phyloP scores from a whole-genome alignment of 2,888 invertebrate species.

The Nematopogon swammerdamellus region DNA sequence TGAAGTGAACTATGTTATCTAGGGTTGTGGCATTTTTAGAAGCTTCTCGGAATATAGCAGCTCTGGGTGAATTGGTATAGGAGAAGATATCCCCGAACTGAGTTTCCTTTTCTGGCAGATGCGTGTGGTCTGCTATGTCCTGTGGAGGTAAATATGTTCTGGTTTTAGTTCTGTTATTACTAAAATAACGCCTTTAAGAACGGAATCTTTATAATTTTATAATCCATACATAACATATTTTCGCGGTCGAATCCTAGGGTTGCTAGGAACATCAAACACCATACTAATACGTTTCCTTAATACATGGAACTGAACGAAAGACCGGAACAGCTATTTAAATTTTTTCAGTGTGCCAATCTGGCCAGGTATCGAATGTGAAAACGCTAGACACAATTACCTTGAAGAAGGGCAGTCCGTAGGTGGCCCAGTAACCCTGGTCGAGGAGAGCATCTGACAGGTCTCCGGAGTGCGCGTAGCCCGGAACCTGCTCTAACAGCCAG shows the following conservation, averaged over 20 bases:
- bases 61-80: conserved; percentile 31
- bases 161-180: no score
- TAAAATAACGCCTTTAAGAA: no score
- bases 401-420: conserved; percentile 54
- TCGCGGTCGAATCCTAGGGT: no score
- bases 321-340: no score
- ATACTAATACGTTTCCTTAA: no score
- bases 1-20: conserved; percentile 32
- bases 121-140: conserved; percentile 36
- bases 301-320: no score
- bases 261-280: no score
- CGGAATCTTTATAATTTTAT: no score
- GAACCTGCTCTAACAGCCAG: conserved; percentile 78
- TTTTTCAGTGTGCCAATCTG: no score
- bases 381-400: no score
- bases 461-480: conserved; percentile 59
- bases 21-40: conserved; percentile 37
- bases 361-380: no score
- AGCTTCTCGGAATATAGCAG: conserved; percentile 30
- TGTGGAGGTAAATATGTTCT: conserved; percentile 15
- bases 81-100: conserved; percentile 33
- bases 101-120: conserved; percentile 32
- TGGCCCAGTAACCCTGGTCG: conserved; percentile 68
- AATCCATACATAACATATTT: no score
- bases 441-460: conserved; percentile 66